Conservation (phyloP, 2,888 invertebrate species). For the Eupeodes luniger region DNA sequence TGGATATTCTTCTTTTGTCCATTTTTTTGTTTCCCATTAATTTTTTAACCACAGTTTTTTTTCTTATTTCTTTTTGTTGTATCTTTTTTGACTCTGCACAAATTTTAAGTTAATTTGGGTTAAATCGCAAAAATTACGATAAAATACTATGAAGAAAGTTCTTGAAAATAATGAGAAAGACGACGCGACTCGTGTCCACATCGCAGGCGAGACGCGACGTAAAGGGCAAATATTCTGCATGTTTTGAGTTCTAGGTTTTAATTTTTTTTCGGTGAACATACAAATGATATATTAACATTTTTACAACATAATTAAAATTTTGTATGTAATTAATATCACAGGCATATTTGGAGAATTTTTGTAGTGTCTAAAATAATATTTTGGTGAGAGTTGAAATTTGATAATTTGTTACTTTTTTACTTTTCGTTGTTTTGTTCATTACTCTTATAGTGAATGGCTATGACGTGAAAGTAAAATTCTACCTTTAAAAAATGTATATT, state of each 20-base stretch:
- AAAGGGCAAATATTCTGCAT: neutral
- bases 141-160: slow-evolving; percentile 41
- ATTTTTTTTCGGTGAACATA: neutral
- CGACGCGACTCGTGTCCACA: neutral
- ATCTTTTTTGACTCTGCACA: neutral
- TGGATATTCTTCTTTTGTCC: neutral
- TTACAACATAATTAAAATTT: too few species aligned
- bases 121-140: slow-evolving; percentile 12
- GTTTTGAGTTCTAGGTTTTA: neutral
- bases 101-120: slow-evolving; percentile 40
- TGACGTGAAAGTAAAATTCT: too few species aligned
- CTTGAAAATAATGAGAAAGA: neutral
- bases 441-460: too few species aligned
- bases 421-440: too few species aligned
- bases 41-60: neutral
- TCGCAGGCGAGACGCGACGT: too few species aligned
- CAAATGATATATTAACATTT: neutral
- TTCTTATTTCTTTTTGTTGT: neutral
- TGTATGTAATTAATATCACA: too few species aligned
- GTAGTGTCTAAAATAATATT: too few species aligned
- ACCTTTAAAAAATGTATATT: too few species aligned
- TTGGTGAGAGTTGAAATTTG: too few species aligned
- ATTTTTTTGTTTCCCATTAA: neutral
- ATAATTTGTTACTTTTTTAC: too few species aligned
- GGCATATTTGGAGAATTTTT: too few species aligned